phyloP scores from a whole-genome alignment of 2,888 invertebrate species.

The Euspilapteryx auroguttella region DNA sequence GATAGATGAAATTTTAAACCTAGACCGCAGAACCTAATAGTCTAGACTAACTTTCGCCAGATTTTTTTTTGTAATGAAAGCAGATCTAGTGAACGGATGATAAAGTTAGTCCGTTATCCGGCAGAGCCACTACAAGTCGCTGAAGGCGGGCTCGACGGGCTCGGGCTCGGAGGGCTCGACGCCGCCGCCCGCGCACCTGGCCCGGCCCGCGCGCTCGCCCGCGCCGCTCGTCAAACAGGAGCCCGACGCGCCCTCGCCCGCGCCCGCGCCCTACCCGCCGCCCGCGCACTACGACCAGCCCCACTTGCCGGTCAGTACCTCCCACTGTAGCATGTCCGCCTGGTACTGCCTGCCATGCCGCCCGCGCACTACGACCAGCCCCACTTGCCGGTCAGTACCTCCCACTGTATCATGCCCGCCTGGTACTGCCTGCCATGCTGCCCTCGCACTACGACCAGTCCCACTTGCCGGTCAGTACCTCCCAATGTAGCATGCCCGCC shows the following conservation, averaged over 20 bases:
- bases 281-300: slow-evolving; percentile 36
- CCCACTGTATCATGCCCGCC: too few relatives aligned
- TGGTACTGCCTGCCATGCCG: slow-evolving; percentile 45
- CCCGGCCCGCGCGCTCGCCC: slow-evolving; percentile 31
- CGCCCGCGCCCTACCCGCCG: slow-evolving; percentile 37
- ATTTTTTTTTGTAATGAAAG: too few relatives aligned
- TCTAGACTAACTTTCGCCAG: too few relatives aligned
- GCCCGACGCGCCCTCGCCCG: slow-evolving; percentile 56
- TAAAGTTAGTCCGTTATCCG: too few relatives aligned
- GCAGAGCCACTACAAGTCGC: slow-evolving; percentile 33
- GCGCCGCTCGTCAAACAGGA: slow-evolving; percentile 68
- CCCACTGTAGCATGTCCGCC: too few relatives aligned
- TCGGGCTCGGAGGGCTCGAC: slow-evolving; percentile 53
- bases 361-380: slow-evolving; percentile 36
- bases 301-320: slow-evolving; percentile 43
- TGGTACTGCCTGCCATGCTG: slow-evolving; percentile 45
- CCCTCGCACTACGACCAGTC: slow-evolving; percentile 36
- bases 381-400: slow-evolving; percentile 43
- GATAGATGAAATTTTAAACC: too few relatives aligned
- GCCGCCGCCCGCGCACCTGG: slow-evolving; percentile 49
- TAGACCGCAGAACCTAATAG: too few relatives aligned
- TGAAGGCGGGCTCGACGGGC: slow-evolving; percentile 39
- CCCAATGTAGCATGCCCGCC: too few relatives aligned
- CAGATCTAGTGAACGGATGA: too few relatives aligned
- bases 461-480: slow-evolving; percentile 43